Base-by-base conservation (phyloP, 2,113 vertebrate species). In the Syngnathus scovelli region DNA sequence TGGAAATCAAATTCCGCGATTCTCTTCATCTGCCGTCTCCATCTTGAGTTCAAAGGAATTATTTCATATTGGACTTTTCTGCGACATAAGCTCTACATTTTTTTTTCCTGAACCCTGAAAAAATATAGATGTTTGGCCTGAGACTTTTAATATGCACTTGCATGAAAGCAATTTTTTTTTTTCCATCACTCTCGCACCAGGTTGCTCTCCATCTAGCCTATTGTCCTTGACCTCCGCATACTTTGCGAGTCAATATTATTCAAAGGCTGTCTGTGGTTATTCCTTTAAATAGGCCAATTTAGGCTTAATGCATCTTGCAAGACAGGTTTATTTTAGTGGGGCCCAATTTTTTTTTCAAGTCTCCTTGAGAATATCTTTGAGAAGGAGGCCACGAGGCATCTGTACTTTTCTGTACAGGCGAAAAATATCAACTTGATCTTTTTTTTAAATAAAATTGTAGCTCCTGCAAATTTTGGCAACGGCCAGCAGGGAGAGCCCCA, bases 261-360 rank as follows among this genome's bases (percentile, higher is more conserved):
- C 87, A 90, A 89, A 87, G 84, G 58, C 82, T 86, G 87, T 90
- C 88, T 85, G 83, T 91, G 86, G 87, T 89, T 90, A 81, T 89
- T 87, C 77, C 83, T 89, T 91, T 90, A 90, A 88, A 91, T 91
- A 88, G 90, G 91, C 85, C 91, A 92, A 91, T 91, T 91, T 92
- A 81, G 80, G 66, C 87, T 87, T 66, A 65, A 92, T 92, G 89
- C 85, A 91, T 92, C 91, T 92, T 92, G 74, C 83, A 86, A 89
- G 90, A 91, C 92, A 92, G 90, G 91, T 92, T 92, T 92, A 92
- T 92, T 92, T 92, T 86, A 81, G 88, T 89, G 87, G 73, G 76
- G 86, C 89, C 88, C 89, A 69, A 92, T 92, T 92, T 92, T 33
- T 33, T 91, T 92, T 85, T 89, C 88, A 88, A 85, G 89, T 91